Percentiles rank a stretch among this genome's conserved stretches.
Evolutionary conservation across 2,113 vertebrate genomes (phyloP).

Genomic region (Nanorana parkeri): DNA sequence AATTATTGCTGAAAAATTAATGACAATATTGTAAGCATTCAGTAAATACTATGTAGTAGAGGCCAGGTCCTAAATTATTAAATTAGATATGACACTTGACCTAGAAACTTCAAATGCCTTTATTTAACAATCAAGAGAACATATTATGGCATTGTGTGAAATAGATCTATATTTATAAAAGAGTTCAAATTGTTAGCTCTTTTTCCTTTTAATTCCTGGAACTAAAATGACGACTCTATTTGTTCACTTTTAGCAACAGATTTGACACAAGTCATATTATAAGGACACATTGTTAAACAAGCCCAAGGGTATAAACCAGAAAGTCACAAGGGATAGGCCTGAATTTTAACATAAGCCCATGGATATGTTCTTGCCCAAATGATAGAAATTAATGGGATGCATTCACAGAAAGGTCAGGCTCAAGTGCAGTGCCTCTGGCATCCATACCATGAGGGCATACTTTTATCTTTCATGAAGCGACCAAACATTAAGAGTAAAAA

Average conservation of each 20-base stretch:
- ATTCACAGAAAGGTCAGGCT: slow-evolving; percentile 21
- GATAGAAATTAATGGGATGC: slow-evolving; percentile 10
- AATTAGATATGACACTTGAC: too few relatives aligned
- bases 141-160: too few relatives aligned
- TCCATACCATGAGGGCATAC: neutral
- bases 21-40: too few relatives aligned
- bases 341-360: slow-evolving; percentile 4
- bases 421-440: slow-evolving; percentile 18
- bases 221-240: neutral
- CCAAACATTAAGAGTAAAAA: neutral
- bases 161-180: neutral
- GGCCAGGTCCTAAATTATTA: too few relatives aligned
- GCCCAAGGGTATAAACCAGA: slow-evolving; percentile 2
- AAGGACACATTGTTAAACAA: slow-evolving; percentile 40
- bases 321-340: slow-evolving; percentile 14
- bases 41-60: too few relatives aligned
- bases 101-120: too few relatives aligned
- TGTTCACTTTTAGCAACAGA: neutral
- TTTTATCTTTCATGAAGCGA: neutral
- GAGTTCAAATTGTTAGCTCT: neutral
- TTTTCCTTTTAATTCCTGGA: neutral
- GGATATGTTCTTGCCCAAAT: neutral
- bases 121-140: too few relatives aligned
- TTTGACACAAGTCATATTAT: slow-evolving; percentile 5
- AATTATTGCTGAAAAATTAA: too few relatives aligned